phyloP scores from a whole-genome alignment of 1,140 invertebrate species.

The Drosophila orosa region DNA sequence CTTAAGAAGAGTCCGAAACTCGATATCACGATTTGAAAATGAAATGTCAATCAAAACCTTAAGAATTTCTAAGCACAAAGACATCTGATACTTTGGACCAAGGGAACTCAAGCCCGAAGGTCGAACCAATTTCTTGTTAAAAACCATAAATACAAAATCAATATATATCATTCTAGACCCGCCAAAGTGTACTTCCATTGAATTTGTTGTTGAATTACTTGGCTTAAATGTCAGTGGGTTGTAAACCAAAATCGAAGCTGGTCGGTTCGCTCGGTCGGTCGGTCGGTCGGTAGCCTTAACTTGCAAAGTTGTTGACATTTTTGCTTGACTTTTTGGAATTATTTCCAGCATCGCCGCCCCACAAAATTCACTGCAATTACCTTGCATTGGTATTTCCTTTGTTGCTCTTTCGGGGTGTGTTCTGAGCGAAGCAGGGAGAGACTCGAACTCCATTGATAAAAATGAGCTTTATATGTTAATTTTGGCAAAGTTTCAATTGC shows the following conservation, averaged over 20 bases:
- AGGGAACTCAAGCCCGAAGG: slow-evolving; percentile 17
- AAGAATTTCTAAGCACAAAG: not conserved
- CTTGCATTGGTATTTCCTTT: slow-evolving; percentile 47
- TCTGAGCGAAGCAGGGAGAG: slow-evolving; percentile 38
- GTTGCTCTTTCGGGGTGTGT: slow-evolving; percentile 43
- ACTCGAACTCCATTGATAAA: slow-evolving; percentile 60
- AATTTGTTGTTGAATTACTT: slow-evolving; percentile 25
- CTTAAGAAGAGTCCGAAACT: not conserved
- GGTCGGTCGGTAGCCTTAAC: slow-evolving; percentile 5
- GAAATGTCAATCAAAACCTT: slow-evolving; percentile 17
- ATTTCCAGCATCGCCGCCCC: slow-evolving; percentile 47
- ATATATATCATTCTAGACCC: slow-evolving; percentile 33
- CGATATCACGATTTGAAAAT: not conserved
- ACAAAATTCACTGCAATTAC: slow-evolving; percentile 51
- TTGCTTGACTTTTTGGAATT: slow-evolving; percentile 75
- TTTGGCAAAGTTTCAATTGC: slow-evolving; percentile 45
- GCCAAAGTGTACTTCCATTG: slow-evolving; percentile 22
- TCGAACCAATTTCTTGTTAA: slow-evolving; percentile 11
- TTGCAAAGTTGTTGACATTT: slow-evolving; percentile 67
- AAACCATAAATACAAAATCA: slow-evolving; percentile 10
- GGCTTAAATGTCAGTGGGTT: slow-evolving; percentile 44
- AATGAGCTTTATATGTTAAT: slow-evolving; percentile 73
- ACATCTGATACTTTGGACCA: slow-evolving; percentile 32
- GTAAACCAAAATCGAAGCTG: slow-evolving; percentile 40
- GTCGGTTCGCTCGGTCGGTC: not conserved